Evolutionary conservation across 1,140 invertebrate genomes (phyloP), one percentile per base, ranked within the genome.

Genomic region (Manduca sexta): DNA sequence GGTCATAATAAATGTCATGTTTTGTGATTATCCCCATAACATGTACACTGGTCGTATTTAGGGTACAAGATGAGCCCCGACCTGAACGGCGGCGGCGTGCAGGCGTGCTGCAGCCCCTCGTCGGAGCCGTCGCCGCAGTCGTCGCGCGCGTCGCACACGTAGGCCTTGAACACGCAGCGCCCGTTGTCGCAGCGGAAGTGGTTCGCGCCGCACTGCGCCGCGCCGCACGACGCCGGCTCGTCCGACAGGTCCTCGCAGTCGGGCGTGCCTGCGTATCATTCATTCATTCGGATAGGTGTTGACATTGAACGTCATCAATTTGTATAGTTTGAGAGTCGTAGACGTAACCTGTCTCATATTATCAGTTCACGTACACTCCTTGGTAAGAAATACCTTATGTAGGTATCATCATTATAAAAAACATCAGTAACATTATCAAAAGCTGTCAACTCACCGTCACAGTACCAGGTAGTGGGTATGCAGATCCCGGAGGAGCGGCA

Each of bases 61-160:
- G n/a, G n/a, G n/a, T n/a, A n/a, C n/a, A n/a, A n/a, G n/a, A n/a
- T n/a, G n/a, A n/a, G n/a, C n/a, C n/a, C n/a, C n/a, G 31, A 83
- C 53, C 90, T 91, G 83, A 91, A 93, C 2, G 90, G 89, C 3
- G 93, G 93, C 15, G 92, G 89, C 1, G 89, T 89, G 64, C 94
- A 95, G 8, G 93, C 94, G 64, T 94, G 93, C 17, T 89, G 64
- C 1, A 87, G 63, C 34, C 95, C 92, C 85, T 99, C 98, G 80
- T 99, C 98, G 0, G 94, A 95, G 40, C 92, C 91, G 81, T 99
- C 98, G 0, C 94, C 95, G 77, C 98, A 99, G 78, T 99, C 97
- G 75, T 98, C 93, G 60, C 93, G 92, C 0, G 96, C 96, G 76
- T 99, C 97, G 83, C 98, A 99, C 17, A 99, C 93, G 84, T 97